Base-by-base conservation (phyloP, 2,113 vertebrate genomes). In the Melospiza melodia region DNA sequence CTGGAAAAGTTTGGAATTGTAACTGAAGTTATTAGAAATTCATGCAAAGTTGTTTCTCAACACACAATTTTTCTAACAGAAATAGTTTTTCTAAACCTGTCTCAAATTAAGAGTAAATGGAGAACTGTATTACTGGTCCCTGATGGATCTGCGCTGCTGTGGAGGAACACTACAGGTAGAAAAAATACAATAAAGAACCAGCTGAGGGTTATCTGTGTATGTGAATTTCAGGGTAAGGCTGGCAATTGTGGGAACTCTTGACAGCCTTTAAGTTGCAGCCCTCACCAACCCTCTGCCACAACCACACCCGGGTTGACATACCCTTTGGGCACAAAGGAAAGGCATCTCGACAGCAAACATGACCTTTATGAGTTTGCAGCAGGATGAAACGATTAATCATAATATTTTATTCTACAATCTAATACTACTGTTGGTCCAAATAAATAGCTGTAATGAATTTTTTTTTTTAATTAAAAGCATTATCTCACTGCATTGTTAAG, bases 311-410 rank as follows among this genome's bases (percentile, higher is more conserved):
- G 35, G 39, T 59, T 94, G 82, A 93, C 79, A 86, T 88, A 88
- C 68, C 79, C 87, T 93, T 87, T 79, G 65, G 79, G 88, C 82
- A 90, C 72, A 90, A 92, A 80, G 48, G 87, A 88, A 84, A 52
- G 85, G 83, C 78, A 94, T 94, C 91, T 86, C 75, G 74, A 90
- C 51, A 75, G 85, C 82, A 94, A 96, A 97, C 93, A 93, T 88
- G 93, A 94, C 93, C 90, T 95, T 95, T 95, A 94, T 59, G 83
- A 92, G 85, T 96, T 84, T 93, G 90, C 85, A 96, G 49, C 61
- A 81, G 90, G 90, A 93, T 93, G 55, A 85, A 94, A 91, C 67
- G 89, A 93, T 95, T 95, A 95, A 87, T 72, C 66, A 91, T 68
- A 90, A 84, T 71, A 93, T 90, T 95, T 94, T 93, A 59, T 52